Evolutionary conservation across 2,113 vertebrate genomes (phyloP), one percentile per base, ranked within the genome.

Genomic region (Ceyx margarethae): DNA sequence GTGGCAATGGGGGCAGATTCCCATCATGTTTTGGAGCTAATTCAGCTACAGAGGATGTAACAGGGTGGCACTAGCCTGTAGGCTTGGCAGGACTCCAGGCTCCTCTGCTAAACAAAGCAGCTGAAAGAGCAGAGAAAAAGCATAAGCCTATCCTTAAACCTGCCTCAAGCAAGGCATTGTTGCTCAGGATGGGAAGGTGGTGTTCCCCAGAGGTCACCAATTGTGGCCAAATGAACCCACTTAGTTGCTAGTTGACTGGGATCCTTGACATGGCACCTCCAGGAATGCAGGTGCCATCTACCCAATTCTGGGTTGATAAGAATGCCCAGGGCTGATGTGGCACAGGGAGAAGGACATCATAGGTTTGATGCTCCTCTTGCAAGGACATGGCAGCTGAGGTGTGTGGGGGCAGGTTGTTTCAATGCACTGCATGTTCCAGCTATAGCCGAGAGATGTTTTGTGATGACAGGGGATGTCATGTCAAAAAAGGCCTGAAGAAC

Each of bases 251-350:
- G 31, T 48, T 76, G 45, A 23, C 31, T 16, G 42, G 19, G 9
- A 4, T 23, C 12, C 17, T 13, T 35, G 21, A 28, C 37, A 19
- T 4, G 11, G 66, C 26, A 67, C 64, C 19, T 67, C 33, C 26
- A 54, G 35, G 14, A 60, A 20, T 1, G 3, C 31, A 31, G 68
- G 16, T 37, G 29, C 42, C 46, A 8, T 29, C 51, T 19, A 13
- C 45, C 15, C 69, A 60, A 5, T 0, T 0, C 18, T 26, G 82
- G 16, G 19, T 11, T 13, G 10, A 4, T 3, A 20, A 51, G 31
- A 4, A 15, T 0, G 1, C 19, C n/a, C 66, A 15, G 26, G 29
- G 19, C 42, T 54, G n/a, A 79, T 29, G 42, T 9, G 31, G 58
- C 58, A 35, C 58, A 60, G 58, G 33, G 33, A 40, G 13, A 9